Conservation (phyloP, 2,113 vertebrate species). For the Ploceus nigricollis region DNA sequence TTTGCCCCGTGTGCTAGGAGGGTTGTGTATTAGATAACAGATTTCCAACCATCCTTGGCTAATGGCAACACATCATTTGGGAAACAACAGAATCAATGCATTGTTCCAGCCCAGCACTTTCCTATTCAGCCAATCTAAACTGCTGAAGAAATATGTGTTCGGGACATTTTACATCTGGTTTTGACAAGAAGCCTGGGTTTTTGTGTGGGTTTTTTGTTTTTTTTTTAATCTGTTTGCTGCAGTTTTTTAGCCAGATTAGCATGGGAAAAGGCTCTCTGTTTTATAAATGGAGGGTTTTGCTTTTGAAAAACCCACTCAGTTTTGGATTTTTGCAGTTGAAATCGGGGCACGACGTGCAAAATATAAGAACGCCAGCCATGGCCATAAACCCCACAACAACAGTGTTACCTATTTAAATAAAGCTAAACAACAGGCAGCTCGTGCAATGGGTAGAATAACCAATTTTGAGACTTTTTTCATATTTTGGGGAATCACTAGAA, state of each 20-base stretch:
- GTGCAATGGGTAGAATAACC: background rate
- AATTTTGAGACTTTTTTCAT: background rate
- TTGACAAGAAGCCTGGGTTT: slow-evolving; percentile 63
- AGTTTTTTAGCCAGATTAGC: background rate
- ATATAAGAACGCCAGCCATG: background rate
- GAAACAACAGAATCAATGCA: slow-evolving; percentile 60
- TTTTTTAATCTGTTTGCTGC: background rate
- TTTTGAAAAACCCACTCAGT: background rate
- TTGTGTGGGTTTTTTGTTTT: background rate
- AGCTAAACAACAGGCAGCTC: background rate
- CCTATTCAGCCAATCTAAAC: slow-evolving; percentile 61
- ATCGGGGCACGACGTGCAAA: background rate
- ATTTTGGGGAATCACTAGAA: background rate
- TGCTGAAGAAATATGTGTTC: slow-evolving; percentile 64
- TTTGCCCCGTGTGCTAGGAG: background rate
- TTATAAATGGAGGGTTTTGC: background rate
- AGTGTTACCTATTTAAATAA: background rate
- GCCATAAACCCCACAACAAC: background rate
- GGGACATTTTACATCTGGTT: slow-evolving; percentile 75
- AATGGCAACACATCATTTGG: slow-evolving; percentile 45
- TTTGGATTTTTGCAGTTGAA: background rate
- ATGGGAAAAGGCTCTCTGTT: background rate
- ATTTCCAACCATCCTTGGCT: background rate
- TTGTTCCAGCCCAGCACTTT: slow-evolving; percentile 25
- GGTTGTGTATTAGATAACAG: background rate